Evolutionary conservation across 2,797 vertebrate genomes (phyloP), one percentile per base, ranked within the genome.

Genomic region (Macrochelys suwanniensis): DNA sequence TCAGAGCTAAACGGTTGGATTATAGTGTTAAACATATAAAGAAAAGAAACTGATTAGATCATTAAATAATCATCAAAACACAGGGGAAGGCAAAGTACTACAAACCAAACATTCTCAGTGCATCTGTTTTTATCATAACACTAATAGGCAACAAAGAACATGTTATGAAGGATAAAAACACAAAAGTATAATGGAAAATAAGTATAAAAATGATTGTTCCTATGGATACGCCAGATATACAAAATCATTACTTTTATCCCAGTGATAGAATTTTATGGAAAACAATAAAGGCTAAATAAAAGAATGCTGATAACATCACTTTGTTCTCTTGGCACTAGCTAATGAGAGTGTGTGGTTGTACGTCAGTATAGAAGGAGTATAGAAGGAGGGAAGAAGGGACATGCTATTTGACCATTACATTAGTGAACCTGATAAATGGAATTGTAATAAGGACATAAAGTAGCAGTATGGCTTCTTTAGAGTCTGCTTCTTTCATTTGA

Each of bases 381-480:
- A 97, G 85, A 91, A 54, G 68, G 47, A 95, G 86, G 47, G 25
- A 51, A 47, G 45, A 42, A 25, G 15, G 33, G 83, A 37, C 31
- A 23, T 47, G 87, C 5, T 11, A 88, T 96, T 87, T 94, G 15
- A 92, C 80, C 90, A 77, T 97, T 95, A 97, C 96, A 57, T 96
- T 96, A 97, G 96, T 96, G 89, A 86, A 91, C 89, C 91, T 96
- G 91, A 96, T 95, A 97, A 97, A 97, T 95, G 68, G 88, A 97
- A 97, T 92, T 96, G 84, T 90, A 95, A 85, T 92, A 91, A 9
- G 96, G 97, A 97, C 93, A 96, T 87, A 95, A 97, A 97, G 88
- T 90, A 94, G 94, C 96, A 95, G 93, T 85, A 87, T 93, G 82
- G 79, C 80, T 95, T 93, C 68, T 92, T 95, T 91, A 84, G 84